These are phyloP conservation scores for Nephrocerus scutellatus DNA, from an alignment of 2,888 invertebrate genomes.

Conservation along the genomic window DNA sequence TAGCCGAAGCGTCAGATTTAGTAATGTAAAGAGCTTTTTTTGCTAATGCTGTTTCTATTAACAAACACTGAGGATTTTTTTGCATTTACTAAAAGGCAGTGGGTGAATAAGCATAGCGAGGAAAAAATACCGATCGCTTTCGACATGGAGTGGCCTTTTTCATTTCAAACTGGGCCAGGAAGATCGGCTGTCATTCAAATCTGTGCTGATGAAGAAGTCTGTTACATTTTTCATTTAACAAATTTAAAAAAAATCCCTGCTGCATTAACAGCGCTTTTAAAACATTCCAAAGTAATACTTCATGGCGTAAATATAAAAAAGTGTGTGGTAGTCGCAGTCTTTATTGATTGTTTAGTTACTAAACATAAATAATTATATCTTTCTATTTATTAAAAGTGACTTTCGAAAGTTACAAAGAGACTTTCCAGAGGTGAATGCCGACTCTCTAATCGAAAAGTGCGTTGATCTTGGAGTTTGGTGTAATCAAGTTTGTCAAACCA, in stretches of 20 bases:
- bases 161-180: conserved; percentile 54
- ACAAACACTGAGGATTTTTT: not conserved
- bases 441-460: conserved; percentile 53
- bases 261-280: conserved; percentile 50
- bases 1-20: conserved; percentile 48
- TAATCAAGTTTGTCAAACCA: conserved; percentile 50
- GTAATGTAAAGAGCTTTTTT: conserved; percentile 40
- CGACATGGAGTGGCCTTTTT: conserved; percentile 63
- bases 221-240: conserved; percentile 55
- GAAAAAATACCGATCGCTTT: conserved; percentile 54
- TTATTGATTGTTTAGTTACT: conserved; percentile 3
- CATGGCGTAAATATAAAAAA: conserved; percentile 60
- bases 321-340: conserved; percentile 40
- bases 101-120: conserved; percentile 36
- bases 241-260: conserved; percentile 53
- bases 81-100: conserved; percentile 36
- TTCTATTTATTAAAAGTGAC: conserved; percentile 48
- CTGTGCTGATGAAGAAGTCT: conserved; percentile 50
- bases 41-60: conserved; percentile 8
- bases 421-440: conserved; percentile 52
- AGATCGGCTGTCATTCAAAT: conserved; percentile 59
- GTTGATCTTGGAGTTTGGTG: conserved; percentile 55
- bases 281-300: conserved; percentile 53
- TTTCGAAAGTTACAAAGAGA: conserved; percentile 57
- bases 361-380: not conserved